These are phyloP conservation scores for Sceliomorpha sp. DNA, from an alignment of 2,888 invertebrate species.

Conservation along the genomic window DNA sequence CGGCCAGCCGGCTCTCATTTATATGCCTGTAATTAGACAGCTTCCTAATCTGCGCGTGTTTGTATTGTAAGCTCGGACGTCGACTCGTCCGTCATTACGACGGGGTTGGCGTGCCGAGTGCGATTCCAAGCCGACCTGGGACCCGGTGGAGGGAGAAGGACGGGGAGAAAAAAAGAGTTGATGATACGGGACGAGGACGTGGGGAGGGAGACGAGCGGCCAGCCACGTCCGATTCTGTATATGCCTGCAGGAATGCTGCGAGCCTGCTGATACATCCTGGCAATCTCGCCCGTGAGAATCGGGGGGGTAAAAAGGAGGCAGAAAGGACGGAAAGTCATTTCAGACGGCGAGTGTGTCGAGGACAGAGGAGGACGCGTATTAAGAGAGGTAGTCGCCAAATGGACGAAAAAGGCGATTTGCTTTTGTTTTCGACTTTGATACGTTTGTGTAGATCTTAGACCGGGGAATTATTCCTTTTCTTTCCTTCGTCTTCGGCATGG, in stretches of 20 bases:
- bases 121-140: conserved; percentile 28
- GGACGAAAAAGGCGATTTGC: conserved; percentile 32
- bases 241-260: conserved; percentile 44
- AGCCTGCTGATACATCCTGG: conserved; percentile 40
- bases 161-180: conserved; percentile 1
- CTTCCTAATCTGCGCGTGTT: conserved; percentile 62
- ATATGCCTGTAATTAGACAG: conserved; percentile 72
- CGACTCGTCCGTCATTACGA: conserved; percentile 63
- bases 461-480: too few species aligned
- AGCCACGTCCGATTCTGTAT: conserved; percentile 15
- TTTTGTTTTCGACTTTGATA: too few species aligned
- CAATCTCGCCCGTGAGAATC: conserved; percentile 55
- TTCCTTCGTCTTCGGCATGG: too few species aligned
- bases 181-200: too few species aligned
- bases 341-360: conserved; percentile 33
- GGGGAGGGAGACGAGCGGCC: conserved; percentile 11
- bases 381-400: conserved; percentile 32
- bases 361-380: conserved; percentile 42
- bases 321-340: conserved; percentile 40
- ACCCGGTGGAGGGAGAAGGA: conserved; percentile 10
- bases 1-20: conserved; percentile 5
- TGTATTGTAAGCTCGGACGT: conserved; percentile 57
- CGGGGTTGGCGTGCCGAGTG: conserved; percentile 51
- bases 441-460: too few species aligned
- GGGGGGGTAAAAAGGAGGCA: conserved; percentile 31